Evolutionary conservation across 2,113 vertebrate species (phyloP).

Genomic region (Sapayoa aenigma): DNA sequence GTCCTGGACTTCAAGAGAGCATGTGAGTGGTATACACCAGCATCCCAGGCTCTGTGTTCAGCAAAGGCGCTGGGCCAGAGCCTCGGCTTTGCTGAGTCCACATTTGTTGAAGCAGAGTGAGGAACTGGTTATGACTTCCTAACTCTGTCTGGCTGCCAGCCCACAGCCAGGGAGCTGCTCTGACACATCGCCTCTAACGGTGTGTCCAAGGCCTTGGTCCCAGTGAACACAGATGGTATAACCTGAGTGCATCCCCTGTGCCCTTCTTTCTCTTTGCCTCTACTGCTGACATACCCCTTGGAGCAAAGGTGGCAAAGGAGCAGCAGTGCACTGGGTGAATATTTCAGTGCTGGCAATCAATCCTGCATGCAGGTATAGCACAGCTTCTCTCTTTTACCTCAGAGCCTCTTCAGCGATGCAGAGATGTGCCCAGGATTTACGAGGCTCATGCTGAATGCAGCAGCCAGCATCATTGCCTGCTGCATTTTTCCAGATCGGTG

Average conservation of each 20-base stretch:
- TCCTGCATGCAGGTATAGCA: not conserved
- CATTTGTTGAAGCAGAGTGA: not conserved
- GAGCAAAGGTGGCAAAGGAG: not conserved
- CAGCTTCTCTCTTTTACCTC: slow-evolving; percentile 12
- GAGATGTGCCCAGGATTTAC: slow-evolving; percentile 13
- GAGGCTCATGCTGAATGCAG: not conserved
- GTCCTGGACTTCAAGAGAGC: not conserved
- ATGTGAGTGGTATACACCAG: not conserved
- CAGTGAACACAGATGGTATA: fast-evolving
- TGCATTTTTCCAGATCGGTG: slow-evolving; percentile 54
- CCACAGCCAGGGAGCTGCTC: not conserved
- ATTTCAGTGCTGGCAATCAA: not conserved
- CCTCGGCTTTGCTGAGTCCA: slow-evolving; percentile 14
- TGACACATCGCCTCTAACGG: not conserved
- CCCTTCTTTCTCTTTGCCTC: not conserved
- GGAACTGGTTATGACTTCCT: not conserved
- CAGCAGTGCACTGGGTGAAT: fast-evolving
- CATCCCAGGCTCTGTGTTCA: not conserved
- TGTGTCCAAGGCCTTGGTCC: not conserved
- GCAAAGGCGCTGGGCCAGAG: not conserved
- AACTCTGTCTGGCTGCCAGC: not conserved
- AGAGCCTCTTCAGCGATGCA: not conserved
- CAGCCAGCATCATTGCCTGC: slow-evolving; percentile 35
- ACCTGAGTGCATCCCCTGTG: not conserved
- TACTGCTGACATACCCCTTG: not conserved